A percentile compares a stretch with the other conserved stretches of the same genome.
phyloP scores from a whole-genome alignment of 2,797 vertebrate species.

The Enteromius mattozi region DNA sequence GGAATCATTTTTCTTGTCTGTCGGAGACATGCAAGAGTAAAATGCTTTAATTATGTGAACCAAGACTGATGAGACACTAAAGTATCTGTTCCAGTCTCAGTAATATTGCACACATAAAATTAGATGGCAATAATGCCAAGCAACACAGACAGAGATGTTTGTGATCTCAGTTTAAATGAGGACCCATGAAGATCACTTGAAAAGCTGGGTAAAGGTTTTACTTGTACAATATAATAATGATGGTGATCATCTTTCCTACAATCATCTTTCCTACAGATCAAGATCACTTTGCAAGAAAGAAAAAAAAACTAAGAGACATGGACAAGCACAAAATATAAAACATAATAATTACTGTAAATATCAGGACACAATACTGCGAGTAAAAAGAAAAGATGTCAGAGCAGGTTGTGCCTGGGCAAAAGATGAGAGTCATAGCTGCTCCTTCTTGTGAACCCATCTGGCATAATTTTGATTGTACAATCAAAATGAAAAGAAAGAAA shows the following conservation, averaged over 20 bases:
- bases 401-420: background rate
- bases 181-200: background rate
- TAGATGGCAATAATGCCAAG: background rate
- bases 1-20: slow-evolving; percentile 79
- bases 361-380: background rate
- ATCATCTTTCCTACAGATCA: background rate
- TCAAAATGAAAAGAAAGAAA: background rate
- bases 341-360: background rate
- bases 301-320: background rate
- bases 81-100: background rate
- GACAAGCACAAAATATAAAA: background rate
- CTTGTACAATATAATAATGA: background rate
- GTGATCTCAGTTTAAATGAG: background rate
- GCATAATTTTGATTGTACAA: background rate
- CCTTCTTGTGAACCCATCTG: background rate
- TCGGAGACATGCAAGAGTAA: slow-evolving; percentile 43
- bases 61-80: slow-evolving; percentile 20
- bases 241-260: background rate
- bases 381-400: background rate
- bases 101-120: background rate
- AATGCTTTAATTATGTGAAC: slow-evolving; percentile 6
- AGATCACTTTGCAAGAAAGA: background rate
- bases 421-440: background rate
- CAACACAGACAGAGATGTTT: background rate
- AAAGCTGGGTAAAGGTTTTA: background rate